phyloP scores from a whole-genome alignment of 2,797 vertebrate genomes.

The Amniataba percoides region DNA sequence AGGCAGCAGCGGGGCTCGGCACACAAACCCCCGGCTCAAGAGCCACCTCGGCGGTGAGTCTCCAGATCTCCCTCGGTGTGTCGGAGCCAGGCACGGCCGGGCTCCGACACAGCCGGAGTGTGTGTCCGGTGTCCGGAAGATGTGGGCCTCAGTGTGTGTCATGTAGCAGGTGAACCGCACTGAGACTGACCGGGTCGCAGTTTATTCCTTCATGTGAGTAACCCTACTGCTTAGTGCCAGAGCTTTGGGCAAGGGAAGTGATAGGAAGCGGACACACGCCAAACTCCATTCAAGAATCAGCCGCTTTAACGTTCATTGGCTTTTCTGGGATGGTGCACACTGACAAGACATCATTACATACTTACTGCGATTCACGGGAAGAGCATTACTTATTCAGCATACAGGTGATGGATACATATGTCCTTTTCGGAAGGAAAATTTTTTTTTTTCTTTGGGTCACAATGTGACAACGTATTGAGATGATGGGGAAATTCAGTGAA shows the following conservation, averaged over 20 bases:
- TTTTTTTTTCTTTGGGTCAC: neutral
- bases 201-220: slow-evolving; percentile 79
- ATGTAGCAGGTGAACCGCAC: slow-evolving; percentile 57
- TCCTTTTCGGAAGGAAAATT: too few species aligned
- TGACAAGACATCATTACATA: neutral
- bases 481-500: neutral
- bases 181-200: slow-evolving; percentile 63
- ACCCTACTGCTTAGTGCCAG: slow-evolving; percentile 47
- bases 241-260: slow-evolving; percentile 35
- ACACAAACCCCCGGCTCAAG: slow-evolving; percentile 80
- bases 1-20: slow-evolving; percentile 71
- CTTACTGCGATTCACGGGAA: neutral
- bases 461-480: neutral
- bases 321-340: neutral
- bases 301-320: slow-evolving; percentile 4
- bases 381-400: neutral
- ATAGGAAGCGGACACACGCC: slow-evolving; percentile 37
- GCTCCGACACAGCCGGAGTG: slow-evolving; percentile 55
- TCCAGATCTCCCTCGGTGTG: slow-evolving; percentile 76
- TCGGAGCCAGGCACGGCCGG: slow-evolving; percentile 65
- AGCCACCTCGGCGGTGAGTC: slow-evolving; percentile 48
- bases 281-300: slow-evolving; percentile 40
- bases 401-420: neutral
- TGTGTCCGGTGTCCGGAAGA: slow-evolving; percentile 53
- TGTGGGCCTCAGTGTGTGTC: slow-evolving; percentile 53